Evolutionary conservation across 2,888 invertebrate species (phyloP), one percentile per base, ranked within the genome.

Genomic region (Mimachlamys varia): DNA sequence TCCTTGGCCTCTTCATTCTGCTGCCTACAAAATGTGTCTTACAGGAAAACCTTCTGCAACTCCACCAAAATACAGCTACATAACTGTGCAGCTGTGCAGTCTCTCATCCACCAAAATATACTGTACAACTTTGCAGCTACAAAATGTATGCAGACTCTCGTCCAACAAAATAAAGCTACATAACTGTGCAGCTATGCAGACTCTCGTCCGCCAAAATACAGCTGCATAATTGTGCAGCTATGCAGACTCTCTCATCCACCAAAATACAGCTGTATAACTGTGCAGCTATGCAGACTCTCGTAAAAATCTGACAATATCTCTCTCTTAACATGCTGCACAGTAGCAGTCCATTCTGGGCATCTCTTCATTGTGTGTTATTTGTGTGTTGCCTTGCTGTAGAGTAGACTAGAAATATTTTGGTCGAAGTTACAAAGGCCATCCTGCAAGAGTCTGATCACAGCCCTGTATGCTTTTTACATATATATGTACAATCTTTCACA

Each of bases 401-500:
- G 1, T 15, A 53, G 53, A 53, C 53, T 5, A 53, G 13, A 19
- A 58, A 19, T 58, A 22, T 19, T 58, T 58, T 58, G 58, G 58
- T 58, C 33, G 7, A 76, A 33, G 33, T 76, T 27, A 76, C 76
- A 76, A 76, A 76, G 12, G 33, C 33, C 3, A 33, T 76, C 76
- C 33, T 76, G 12, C 13, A 76, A 33, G 76, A 15, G 62, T 62
- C 62, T 44, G 76, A 76, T 76, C 76, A 76, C 76, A 76, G 76
- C 76, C 76, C 27, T 76, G 76, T 76, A 76, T 10, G 76, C 76
- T 76, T 76, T 27, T 76, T 58, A 58, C 58, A 58, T 58, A 22
- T 22, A 58, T 58, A n/a, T n/a, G n/a, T 58, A 58, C 58, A 22
- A 58, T 76, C 76, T 76, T 22, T 76, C 76, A 76, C 76, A 76